Evolutionary conservation across 2,797 vertebrate genomes (phyloP).

Genomic region (Helicolenus hilgendorfi): DNA sequence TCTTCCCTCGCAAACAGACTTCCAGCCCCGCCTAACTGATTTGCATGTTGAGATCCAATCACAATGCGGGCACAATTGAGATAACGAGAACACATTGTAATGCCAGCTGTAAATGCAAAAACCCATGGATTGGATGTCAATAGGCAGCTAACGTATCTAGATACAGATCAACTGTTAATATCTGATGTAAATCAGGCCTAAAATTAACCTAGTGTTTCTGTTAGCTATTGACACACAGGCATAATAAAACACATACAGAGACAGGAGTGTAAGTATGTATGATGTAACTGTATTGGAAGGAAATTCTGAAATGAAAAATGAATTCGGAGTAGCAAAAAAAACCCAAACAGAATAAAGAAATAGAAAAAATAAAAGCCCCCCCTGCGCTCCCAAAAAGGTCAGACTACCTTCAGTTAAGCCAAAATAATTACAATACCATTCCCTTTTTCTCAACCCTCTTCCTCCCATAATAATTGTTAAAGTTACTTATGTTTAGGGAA

Average conservation of each 20-base stretch:
- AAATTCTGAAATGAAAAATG: background rate
- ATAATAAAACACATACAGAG: background rate
- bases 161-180: background rate
- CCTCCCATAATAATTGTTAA: background rate
- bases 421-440: background rate
- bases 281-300: background rate
- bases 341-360: background rate
- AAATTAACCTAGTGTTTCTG: background rate
- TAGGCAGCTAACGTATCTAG: background rate
- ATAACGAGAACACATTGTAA: background rate
- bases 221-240: background rate
- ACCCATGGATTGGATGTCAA: background rate
- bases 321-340: background rate
- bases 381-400: background rate
- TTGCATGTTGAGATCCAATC: background rate
- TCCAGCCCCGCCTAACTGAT: background rate
- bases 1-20: background rate
- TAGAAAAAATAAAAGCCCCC: background rate
- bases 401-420: background rate
- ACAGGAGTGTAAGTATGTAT: background rate
- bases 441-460: background rate
- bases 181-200: background rate
- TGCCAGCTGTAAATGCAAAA: background rate
- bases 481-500: background rate
- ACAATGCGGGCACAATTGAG: background rate